Evolutionary conservation across 2,113 vertebrate genomes (phyloP), one percentile per base, ranked within the genome.

Genomic region (Sorex fumeus): DNA sequence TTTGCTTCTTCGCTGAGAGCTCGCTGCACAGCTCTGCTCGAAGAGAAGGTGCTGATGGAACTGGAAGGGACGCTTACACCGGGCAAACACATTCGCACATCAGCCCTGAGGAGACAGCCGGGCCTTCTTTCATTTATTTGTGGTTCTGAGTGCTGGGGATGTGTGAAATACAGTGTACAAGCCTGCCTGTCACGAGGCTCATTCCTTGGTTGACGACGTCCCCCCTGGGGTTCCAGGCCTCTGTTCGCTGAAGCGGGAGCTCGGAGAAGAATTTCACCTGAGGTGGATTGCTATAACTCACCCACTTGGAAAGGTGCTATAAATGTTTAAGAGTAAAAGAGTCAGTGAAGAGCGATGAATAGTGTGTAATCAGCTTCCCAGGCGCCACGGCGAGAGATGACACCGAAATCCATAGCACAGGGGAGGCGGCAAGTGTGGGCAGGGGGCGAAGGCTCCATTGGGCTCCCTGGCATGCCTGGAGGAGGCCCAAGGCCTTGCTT

Each of bases 161-260:
- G 40, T 47, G 21, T 53, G 88, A 67, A 62, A 67, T 70, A 12
- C 69, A 32, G 47, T 2, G 36, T 69, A 40, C 47, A 67, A 0
- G 78, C 32, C 34, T 70, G 64, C 74, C 87, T 69, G 40, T 78
- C 40, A 11, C 75, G 8, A 50, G 67, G 88, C 43, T 82, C 83
- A 47, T 23, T 80, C 47, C 47, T 84, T 6, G 13, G 40, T 40
- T 80, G 50, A 15, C 75, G 23, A 1, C 25, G 62, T 43, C 18
- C 47, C 47, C 72, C 60, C 9, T 66, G 71, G 76, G 75, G 72
- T 53, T 43, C 27, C 12, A 36, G 13, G 77, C 30, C 53, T 79
- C 88, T 93, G 85, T 62, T 93, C 57, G n/a, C 75, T 27, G 47
- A 92, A 93, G 90, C 82, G 43, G 69, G 82, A 80, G 62, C 83